Evolutionary conservation across 2,113 vertebrate species (phyloP).

Genomic region (Rhodinocichla rosea): DNA sequence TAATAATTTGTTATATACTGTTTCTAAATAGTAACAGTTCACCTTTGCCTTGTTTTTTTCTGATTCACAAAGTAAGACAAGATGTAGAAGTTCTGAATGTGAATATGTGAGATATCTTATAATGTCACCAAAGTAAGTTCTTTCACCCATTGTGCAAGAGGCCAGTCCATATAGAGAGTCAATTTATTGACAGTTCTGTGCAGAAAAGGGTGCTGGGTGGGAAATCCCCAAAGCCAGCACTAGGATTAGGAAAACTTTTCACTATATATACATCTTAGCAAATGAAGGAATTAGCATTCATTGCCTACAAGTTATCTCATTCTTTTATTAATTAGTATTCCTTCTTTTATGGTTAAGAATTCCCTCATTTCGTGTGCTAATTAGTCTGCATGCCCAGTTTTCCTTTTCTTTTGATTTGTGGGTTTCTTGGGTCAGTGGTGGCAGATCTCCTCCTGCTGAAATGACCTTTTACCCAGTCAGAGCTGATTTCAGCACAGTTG

Average conservation of each 20-base stretch:
- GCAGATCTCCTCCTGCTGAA: neutral
- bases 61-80: neutral
- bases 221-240: neutral
- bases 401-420: neutral
- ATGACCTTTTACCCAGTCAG: neutral
- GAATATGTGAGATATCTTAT: neutral
- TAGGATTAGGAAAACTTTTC: fast-evolving
- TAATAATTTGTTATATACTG: neutral
- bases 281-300: neutral
- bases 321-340: neutral
- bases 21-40: neutral
- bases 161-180: neutral
- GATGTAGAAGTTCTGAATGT: neutral
- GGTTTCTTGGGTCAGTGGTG: neutral
- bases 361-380: neutral
- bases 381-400: neutral
- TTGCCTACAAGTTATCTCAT: neutral
- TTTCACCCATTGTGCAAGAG: neutral
- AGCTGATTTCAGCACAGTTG: neutral
- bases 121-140: neutral
- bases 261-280: neutral
- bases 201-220: neutral
- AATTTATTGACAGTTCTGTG: neutral
- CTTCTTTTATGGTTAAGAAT: neutral
- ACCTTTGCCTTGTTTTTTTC: neutral